These are phyloP conservation scores for Apaloderma vittatum DNA, from an alignment of 2,113 vertebrate genomes.

Conservation along the genomic window DNA sequence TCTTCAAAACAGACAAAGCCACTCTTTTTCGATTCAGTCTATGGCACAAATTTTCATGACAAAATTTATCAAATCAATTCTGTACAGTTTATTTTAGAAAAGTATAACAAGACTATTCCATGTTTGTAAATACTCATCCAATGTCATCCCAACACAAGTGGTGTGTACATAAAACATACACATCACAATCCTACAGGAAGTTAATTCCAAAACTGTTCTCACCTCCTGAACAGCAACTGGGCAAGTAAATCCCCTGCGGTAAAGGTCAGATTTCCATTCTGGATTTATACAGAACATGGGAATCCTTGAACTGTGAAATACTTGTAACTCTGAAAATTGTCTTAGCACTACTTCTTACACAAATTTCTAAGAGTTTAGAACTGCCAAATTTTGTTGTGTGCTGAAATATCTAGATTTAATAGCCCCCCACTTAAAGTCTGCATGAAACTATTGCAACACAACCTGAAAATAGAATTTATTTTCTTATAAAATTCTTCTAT, in stretches of 20 bases:
- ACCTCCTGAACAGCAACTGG: background rate
- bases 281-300: background rate
- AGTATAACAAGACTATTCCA: background rate
- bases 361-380: background rate
- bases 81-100: background rate
- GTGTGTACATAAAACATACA: background rate
- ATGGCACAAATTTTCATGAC: background rate
- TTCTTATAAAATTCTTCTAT: background rate
- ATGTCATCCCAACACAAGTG: background rate
- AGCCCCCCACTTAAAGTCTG: background rate
- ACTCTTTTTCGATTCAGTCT: background rate
- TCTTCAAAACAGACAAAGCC: background rate
- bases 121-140: background rate
- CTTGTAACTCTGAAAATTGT: background rate
- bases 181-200: background rate
- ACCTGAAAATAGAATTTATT: background rate
- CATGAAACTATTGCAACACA: background rate
- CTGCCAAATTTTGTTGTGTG: background rate
- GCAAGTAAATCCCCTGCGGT: background rate
- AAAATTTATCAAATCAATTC: background rate
- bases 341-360: background rate
- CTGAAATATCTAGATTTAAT: background rate
- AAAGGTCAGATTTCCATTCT: background rate
- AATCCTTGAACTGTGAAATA: background rate
- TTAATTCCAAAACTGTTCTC: background rate